Percentiles rank a stretch among this genome's conserved stretches.
These are phyloP conservation scores for Lytechinus variegatus DNA, from an alignment of 35 echinoderm and acorn worm species.

Conservation along the genomic window DNA sequence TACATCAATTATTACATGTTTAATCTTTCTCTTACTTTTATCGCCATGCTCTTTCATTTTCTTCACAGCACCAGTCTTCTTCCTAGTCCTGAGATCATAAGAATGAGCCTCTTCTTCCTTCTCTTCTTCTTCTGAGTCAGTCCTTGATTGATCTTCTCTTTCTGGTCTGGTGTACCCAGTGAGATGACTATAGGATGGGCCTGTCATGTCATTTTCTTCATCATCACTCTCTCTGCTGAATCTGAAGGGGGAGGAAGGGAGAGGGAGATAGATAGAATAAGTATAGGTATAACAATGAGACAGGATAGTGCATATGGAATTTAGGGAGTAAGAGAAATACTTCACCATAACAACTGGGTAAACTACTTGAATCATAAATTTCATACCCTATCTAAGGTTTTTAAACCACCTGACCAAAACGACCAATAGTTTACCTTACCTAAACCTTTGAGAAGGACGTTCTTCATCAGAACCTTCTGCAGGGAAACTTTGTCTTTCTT, in stretches of 20 bases:
- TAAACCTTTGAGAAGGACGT: slow-evolving; percentile 7
- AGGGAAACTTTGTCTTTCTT: background rate
- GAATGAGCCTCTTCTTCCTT: slow-evolving; percentile 15
- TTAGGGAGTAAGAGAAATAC: too few species aligned
- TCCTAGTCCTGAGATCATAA: slow-evolving; percentile 42
- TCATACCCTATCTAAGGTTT: too few species aligned
- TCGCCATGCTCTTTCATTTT: background rate
- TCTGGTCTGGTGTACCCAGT: background rate
- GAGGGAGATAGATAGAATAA: background rate
- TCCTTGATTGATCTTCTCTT: background rate
- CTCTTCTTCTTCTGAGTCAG: slow-evolving; percentile 16
- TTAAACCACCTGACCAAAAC: background rate
- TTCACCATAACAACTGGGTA: too few species aligned
- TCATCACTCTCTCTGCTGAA: background rate
- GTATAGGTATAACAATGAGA: too few species aligned
- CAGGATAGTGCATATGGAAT: too few species aligned
- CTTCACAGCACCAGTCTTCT: background rate
- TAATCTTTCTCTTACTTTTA: background rate
- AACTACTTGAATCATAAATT: too few species aligned
- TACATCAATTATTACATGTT: background rate
- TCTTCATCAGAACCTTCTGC: background rate
- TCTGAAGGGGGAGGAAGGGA: background rate
- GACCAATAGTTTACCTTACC: background rate
- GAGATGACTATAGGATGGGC: background rate
- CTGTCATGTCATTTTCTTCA: background rate